Conservation (phyloP, 2,888 invertebrate genomes). For the Pilophorus perplexus region DNA sequence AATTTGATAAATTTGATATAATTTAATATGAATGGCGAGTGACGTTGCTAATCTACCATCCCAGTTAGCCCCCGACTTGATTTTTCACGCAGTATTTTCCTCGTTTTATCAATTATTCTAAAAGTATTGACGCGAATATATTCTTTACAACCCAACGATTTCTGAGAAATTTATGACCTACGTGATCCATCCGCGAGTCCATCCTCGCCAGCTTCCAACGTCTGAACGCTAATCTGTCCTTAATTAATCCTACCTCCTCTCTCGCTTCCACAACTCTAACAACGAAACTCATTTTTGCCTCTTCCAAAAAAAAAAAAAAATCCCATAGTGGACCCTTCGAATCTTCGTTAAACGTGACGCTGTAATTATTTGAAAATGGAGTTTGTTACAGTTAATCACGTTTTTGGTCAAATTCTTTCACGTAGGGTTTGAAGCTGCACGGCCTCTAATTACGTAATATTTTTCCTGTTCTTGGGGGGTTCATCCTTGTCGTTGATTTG, state of each 20-base stretch:
- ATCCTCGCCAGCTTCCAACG: too few relatives aligned
- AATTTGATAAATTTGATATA: too few relatives aligned
- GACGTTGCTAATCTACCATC: too few relatives aligned
- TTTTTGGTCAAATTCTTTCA: constrained; percentile 27
- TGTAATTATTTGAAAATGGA: constrained; percentile 3
- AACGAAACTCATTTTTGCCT: constrained; percentile 2
- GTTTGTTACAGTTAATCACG: constrained; percentile 32
- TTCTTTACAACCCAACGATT: too few relatives aligned
- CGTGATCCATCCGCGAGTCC: too few relatives aligned
- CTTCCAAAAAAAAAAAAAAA: too few relatives aligned
- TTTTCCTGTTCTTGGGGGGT: not conserved
- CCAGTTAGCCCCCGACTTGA: too few relatives aligned
- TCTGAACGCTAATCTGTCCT: constrained; percentile 2
- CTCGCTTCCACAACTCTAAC: not conserved
- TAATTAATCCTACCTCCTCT: constrained; percentile 1
- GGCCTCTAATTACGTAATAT: constrained; percentile 9
- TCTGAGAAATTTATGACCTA: too few relatives aligned
- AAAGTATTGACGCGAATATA: too few relatives aligned
- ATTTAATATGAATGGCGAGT: too few relatives aligned
- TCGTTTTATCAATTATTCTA: too few relatives aligned
- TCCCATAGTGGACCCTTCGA: not conserved
- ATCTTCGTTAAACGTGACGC: constrained; percentile 10
- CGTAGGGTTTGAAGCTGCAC: constrained; percentile 8
- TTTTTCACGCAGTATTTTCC: too few relatives aligned
- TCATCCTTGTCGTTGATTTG: constrained; percentile 12